Percentiles rank a stretch among this genome's conserved stretches.
Evolutionary conservation across 2,888 invertebrate species (phyloP).

Genomic region (Steromphala cineraria): DNA sequence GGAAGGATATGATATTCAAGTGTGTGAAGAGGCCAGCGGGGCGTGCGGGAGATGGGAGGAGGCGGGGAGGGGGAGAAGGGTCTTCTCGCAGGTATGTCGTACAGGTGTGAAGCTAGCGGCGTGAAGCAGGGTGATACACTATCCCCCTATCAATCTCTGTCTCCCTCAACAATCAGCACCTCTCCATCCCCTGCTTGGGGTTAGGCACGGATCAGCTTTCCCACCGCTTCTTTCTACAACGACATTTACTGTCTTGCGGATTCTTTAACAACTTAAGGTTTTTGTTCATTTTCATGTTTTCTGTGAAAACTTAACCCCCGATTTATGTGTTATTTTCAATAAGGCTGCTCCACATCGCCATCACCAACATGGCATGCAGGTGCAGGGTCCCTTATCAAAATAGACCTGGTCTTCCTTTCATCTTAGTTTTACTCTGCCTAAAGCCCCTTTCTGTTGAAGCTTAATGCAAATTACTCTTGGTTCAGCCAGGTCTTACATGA

Average conservation of each 20-base stretch:
- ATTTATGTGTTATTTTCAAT: neutral
- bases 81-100: neutral
- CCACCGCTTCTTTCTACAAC: neutral
- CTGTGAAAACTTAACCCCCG: constrained; percentile 4
- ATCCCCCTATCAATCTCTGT: constrained; percentile 22
- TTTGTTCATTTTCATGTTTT: constrained; percentile 1
- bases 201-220: constrained; percentile 1
- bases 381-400: neutral
- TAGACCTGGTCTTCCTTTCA: neutral
- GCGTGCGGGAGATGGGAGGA: neutral
- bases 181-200: neutral
- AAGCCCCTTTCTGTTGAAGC: no score
- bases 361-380: neutral
- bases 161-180: neutral
- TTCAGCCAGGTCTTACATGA: no score
- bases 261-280: neutral
- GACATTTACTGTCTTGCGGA: neutral
- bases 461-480: no score
- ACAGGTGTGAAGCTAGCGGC: constrained; percentile 18
- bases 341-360: neutral
- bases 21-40: constrained; percentile 24
- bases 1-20: constrained; percentile 30
- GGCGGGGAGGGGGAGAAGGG: neutral
- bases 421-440: neutral
- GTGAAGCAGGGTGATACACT: constrained; percentile 13